Evolutionary conservation across 2,113 vertebrate genomes (phyloP), one percentile per base, ranked within the genome.

Genomic region (Myotis yumanensis): DNA sequence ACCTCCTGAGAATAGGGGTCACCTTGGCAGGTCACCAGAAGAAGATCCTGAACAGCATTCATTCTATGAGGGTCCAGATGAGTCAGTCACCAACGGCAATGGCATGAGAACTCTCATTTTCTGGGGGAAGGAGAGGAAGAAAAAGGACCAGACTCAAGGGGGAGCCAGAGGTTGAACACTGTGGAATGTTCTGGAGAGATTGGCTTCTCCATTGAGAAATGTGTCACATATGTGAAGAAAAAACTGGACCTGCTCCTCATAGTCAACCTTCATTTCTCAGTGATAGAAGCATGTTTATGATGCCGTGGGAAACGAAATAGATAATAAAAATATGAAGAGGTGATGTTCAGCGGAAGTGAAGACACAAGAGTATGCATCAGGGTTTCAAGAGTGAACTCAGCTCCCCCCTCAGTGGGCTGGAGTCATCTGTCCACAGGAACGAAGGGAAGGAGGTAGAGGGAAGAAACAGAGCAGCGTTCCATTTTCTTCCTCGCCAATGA

Each of bases 11-110:
- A 99, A 99, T 99, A 99, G 99, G 99, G 51, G 99, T 99, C 97
- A 99, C 99, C 97, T 98, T 99, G 97, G 99, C 99, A 57, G 99
- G 99, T 95, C 99, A 99, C 98, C 99, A 99, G 98, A 99, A 99
- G 99, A 99, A 99, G 98, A 99, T 99, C 97, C 98, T 99, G 96
- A 99, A 99, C 98, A 99, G 99, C 84, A 98, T 99, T 86, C 99
- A 99, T 97, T 99, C 99, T 92, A 99, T 99, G 99, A 99, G 99
- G 98, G 98, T 99, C 96, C 99, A 99, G 98, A 99, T 99, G 98
- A 99, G 98, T 97, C 99, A 99, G 98, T 99, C 99, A 32, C 98
- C 99, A 0, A 99, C 99, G 2, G 98, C 99, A 22, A 99, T 99
- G 99, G 99, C 99, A 98, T 99, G 99, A 99, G n/a, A 69, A 96